phyloP scores from a whole-genome alignment of 1,140 invertebrate species.

The Cherax quadricarinatus region DNA sequence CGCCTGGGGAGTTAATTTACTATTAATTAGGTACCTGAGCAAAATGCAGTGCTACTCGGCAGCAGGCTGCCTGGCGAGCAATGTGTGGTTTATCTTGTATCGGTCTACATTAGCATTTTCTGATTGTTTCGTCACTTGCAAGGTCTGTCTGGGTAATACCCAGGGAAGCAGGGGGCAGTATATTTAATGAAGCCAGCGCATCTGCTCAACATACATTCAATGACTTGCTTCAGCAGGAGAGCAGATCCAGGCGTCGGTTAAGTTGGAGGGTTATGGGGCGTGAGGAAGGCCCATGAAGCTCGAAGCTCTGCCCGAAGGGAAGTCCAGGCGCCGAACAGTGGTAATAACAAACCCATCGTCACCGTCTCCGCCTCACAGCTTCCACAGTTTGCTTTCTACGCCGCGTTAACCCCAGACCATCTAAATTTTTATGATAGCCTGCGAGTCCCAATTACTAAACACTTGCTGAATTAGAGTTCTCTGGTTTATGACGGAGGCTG shows the following conservation, averaged over 20 bases:
- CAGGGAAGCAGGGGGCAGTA: slow-evolving; percentile 43
- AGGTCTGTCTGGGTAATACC: slow-evolving; percentile 57
- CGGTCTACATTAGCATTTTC: slow-evolving; percentile 66
- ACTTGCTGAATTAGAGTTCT: slow-evolving; percentile 46
- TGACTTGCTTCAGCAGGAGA: neutral
- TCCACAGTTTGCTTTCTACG: slow-evolving; percentile 45
- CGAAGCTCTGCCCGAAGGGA: neutral
- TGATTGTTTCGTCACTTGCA: slow-evolving; percentile 68
- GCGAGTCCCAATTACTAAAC: slow-evolving; percentile 47
- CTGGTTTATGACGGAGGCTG: neutral
- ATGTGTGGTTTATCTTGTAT: slow-evolving; percentile 66
- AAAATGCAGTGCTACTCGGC: slow-evolving; percentile 37
- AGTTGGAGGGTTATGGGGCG: no score
- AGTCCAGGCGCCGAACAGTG: neutral
- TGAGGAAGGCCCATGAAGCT: no score
- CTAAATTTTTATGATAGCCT: slow-evolving; percentile 31
- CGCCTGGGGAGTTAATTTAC: slow-evolving; percentile 45
- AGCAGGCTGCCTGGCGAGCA: slow-evolving; percentile 50
- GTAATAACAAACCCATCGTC: neutral
- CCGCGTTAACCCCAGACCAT: slow-evolving; percentile 20
- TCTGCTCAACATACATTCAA: neutral
- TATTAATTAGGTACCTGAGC: slow-evolving; percentile 67
- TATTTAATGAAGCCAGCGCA: slow-evolving; percentile 51
- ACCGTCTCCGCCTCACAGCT: neutral
- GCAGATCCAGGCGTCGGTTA: neutral